Percentiles rank a stretch among this genome's conserved stretches.
phyloP scores from a whole-genome alignment of 2,797 vertebrate genomes.

The Spheniscus humboldti region DNA sequence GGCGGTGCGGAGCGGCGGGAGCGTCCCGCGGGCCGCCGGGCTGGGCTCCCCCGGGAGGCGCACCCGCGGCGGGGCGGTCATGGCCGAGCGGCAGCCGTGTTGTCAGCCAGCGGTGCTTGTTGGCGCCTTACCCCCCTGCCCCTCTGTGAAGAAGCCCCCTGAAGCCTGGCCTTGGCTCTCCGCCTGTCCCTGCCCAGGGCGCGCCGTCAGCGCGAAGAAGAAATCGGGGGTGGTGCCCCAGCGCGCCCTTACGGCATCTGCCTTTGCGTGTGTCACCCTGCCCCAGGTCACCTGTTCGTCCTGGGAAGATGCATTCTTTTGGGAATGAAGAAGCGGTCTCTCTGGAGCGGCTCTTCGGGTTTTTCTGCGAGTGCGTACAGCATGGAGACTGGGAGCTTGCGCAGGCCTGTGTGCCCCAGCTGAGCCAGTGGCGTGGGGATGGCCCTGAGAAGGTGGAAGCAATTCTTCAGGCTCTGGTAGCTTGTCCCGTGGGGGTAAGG shows the following conservation, averaged over 20 bases:
- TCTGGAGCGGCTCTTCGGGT: constrained; percentile 81
- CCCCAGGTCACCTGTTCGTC: background rate
- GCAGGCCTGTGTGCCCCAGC: constrained; percentile 85
- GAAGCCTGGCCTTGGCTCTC: background rate
- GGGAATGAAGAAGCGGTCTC: constrained; percentile 84
- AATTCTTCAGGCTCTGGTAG: constrained; percentile 82
- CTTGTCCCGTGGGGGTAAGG: constrained; percentile 80
- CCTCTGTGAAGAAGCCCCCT: background rate
- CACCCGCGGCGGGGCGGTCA: background rate
- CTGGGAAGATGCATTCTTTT: constrained; percentile 80
- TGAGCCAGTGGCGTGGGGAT: constrained; percentile 71
- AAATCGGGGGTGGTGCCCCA: background rate
- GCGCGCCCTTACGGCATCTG: background rate
- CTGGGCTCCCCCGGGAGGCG: background rate
- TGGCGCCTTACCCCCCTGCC: background rate
- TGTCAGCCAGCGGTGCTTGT: background rate
- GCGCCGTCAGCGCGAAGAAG: background rate
- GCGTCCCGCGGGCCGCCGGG: background rate
- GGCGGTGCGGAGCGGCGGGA: background rate
- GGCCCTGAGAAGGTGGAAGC: constrained; percentile 69
- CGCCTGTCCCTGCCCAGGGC: no score
- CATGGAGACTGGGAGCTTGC: constrained; percentile 90
- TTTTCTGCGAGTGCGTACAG: constrained; percentile 85
- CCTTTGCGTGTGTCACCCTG: background rate
- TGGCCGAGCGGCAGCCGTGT: background rate